Conservation (phyloP, 2,113 vertebrate genomes). For the Tonatia bakeri region DNA sequence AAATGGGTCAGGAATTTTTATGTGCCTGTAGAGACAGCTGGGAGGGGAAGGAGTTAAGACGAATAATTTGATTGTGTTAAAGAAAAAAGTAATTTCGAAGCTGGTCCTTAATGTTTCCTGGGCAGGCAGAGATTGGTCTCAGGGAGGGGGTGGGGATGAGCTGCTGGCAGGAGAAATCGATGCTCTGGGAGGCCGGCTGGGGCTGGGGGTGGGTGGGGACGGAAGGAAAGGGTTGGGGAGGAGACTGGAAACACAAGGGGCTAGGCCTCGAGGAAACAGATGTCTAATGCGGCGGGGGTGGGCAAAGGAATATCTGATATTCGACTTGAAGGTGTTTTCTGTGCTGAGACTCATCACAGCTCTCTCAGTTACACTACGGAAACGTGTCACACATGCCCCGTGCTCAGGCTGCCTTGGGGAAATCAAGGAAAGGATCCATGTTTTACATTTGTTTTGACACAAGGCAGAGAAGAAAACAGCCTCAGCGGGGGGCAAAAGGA, state of each 20-base stretch:
- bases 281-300: background rate
- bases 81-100: slow-evolving; percentile 42
- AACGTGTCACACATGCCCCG: background rate
- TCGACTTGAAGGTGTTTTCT: background rate
- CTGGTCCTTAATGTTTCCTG: background rate
- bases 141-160: background rate
- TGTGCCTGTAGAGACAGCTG: background rate
- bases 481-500: background rate
- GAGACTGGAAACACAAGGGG: background rate
- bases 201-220: fast-evolving
- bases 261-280: background rate
- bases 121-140: background rate
- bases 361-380: background rate
- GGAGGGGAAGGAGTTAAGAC: background rate
- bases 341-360: background rate
- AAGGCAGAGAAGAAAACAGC: background rate
- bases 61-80: slow-evolving; percentile 27
- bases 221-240: no score
- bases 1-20: slow-evolving; percentile 5
- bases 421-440: background rate
- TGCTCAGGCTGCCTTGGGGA: background rate
- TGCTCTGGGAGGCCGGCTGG: background rate
- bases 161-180: background rate
- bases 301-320: background rate
- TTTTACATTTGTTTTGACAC: background rate